Evolutionary conservation across 2,113 vertebrate genomes (phyloP).

Genomic region (Dromaius novaehollandiae): DNA sequence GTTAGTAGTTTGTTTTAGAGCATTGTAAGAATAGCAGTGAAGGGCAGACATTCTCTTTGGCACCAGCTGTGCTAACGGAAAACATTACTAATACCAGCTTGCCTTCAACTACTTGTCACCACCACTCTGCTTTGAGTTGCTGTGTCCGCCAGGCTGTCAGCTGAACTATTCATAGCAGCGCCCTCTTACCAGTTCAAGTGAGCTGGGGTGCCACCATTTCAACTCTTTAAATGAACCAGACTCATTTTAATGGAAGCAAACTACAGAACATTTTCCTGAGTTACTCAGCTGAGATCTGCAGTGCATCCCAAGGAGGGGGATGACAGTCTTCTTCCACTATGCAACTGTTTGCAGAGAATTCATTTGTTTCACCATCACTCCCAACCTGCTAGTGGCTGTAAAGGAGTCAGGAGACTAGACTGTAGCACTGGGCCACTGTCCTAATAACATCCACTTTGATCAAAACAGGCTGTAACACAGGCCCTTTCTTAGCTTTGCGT

Average conservation of each 20-base stretch:
- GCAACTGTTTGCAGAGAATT: not conserved
- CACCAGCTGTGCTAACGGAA: not conserved
- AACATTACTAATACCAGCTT: not conserved
- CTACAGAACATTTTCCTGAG: fast-evolving
- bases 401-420: fast-evolving
- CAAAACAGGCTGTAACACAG: not conserved
- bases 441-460: not conserved
- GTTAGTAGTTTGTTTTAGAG: not conserved
- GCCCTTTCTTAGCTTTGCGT: not conserved
- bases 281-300: not conserved
- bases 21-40: not conserved
- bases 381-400: not conserved
- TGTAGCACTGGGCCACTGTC: fast-evolving
- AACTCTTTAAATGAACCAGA: not conserved
- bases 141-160: fast-evolving
- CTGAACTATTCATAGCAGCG: fast-evolving
- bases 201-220: not conserved
- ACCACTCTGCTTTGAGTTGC: not conserved
- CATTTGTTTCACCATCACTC: not conserved
- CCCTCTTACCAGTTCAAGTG: fast-evolving
- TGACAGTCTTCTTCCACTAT: fast-evolving
- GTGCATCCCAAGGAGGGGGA: not conserved
- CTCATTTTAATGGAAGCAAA: not conserved
- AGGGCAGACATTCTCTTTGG: not conserved
- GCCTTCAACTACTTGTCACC: not conserved